A percentile compares a stretch with the other conserved stretches of the same genome.
These are phyloP conservation scores for Spicauda simplicius DNA, from an alignment of 2,888 invertebrate genomes.

Conservation along the genomic window DNA sequence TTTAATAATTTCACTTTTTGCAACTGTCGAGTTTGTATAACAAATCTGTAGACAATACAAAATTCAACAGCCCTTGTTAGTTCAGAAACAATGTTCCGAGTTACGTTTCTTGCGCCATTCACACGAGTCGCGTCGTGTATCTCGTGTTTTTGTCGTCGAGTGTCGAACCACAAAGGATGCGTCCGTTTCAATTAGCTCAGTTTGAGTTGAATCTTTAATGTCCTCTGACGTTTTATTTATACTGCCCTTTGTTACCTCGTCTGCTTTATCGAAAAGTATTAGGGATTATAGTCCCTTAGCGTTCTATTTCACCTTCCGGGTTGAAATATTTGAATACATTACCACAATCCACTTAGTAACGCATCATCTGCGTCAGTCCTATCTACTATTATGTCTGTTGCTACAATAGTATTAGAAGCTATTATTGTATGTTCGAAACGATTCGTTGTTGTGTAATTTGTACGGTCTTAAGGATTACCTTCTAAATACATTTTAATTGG, in stretches of 20 bases:
- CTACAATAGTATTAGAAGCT: constrained; percentile 1
- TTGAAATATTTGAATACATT: constrained; percentile 28
- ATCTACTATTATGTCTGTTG: constrained; percentile 5
- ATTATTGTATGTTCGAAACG: constrained; percentile 14
- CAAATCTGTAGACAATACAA: constrained; percentile 10
- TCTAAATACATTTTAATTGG: constrained; percentile 76
- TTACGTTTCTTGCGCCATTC: constrained; percentile 50
- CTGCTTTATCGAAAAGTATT: constrained; percentile 30
- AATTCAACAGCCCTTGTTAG: constrained; percentile 8
- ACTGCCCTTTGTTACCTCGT: constrained; percentile 38
- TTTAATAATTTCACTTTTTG: too few species aligned
- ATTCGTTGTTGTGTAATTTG: constrained; percentile 7
- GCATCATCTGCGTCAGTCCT: constrained; percentile 10
- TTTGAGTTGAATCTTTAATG: constrained; percentile 54
- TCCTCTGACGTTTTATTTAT: constrained; percentile 49
- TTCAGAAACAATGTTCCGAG: constrained; percentile 15
- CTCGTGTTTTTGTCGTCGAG: constrained; percentile 50
- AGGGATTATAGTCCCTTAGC: constrained; percentile 13
- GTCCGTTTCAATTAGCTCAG: constrained; percentile 63
- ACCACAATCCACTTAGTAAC: constrained; percentile 31
- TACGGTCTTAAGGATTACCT: constrained; percentile 54
- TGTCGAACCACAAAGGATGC: constrained; percentile 56
- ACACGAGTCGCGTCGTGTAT: constrained; percentile 48
- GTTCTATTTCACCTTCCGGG: constrained; percentile 14
- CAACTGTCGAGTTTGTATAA: constrained; percentile 5